These are phyloP conservation scores for Acleris sparsana DNA, from an alignment of 2,888 invertebrate genomes.

Conservation along the genomic window DNA sequence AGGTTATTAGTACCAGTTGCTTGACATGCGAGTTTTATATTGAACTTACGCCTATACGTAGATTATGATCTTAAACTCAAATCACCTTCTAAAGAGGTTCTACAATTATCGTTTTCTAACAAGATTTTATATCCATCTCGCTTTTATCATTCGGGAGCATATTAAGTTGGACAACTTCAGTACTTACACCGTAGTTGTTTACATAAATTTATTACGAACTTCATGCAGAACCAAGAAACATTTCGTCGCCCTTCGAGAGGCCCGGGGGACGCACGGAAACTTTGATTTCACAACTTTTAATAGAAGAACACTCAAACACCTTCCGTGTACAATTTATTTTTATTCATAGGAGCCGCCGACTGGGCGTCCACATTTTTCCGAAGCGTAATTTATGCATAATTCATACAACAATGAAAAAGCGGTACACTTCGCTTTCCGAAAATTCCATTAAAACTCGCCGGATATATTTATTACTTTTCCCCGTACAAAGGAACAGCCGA, in stretches of 20 bases:
- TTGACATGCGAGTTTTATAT: background rate
- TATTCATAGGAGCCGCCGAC: conserved; percentile 40
- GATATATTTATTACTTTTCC: conserved; percentile 50
- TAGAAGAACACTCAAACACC: conserved; percentile 35
- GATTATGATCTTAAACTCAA: background rate
- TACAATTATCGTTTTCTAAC: background rate
- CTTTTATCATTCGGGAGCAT: conserved; percentile 3
- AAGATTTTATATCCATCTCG: background rate
- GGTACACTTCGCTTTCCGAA: conserved; percentile 49
- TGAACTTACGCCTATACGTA: background rate
- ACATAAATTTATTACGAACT: conserved; percentile 29
- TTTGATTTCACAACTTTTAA: conserved; percentile 36
- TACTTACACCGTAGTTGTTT: conserved; percentile 20
- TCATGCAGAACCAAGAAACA: conserved; percentile 33
- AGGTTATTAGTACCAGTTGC: background rate
- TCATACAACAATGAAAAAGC: conserved; percentile 45
- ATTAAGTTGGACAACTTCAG: conserved; percentile 8
- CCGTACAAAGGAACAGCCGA: conserved; percentile 56
- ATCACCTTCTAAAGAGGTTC: conserved; percentile 3
- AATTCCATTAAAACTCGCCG: conserved; percentile 60
- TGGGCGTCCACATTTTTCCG: conserved; percentile 35
- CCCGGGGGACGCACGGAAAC: conserved; percentile 18
- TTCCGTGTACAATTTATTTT: conserved; percentile 37
- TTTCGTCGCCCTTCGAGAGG: conserved; percentile 28
- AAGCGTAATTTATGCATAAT: conserved; percentile 51